phyloP scores from a whole-genome alignment of 2,113 vertebrate species.

The Neotragus pygmaeus region DNA sequence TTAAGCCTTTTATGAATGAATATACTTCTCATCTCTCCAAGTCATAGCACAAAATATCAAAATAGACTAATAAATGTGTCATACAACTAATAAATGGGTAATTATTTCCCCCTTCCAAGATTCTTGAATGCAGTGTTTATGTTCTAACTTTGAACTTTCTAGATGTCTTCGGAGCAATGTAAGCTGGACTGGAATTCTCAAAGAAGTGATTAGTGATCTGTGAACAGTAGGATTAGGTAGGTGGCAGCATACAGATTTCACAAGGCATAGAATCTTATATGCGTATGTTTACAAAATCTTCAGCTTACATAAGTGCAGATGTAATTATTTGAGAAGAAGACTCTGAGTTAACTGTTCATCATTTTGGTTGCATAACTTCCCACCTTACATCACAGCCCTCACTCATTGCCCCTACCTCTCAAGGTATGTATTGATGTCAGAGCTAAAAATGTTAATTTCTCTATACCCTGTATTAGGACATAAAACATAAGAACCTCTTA shows the following conservation, averaged over 20 bases:
- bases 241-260: not conserved
- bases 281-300: not conserved
- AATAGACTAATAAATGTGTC: not conserved
- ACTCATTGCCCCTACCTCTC: rapidly evolving
- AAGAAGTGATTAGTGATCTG: not conserved
- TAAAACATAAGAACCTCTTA: not conserved
- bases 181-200: not conserved
- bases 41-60: not conserved
- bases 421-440: not conserved
- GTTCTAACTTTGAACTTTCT: not conserved
- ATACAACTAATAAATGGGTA: not conserved
- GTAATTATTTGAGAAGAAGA: not conserved
- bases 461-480: not conserved
- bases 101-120: not conserved
- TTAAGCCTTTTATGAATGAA: not conserved
- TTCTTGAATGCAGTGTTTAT: not conserved
- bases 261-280: not conserved
- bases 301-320: not conserved
- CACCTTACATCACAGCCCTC: not conserved
- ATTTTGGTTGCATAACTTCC: not conserved
- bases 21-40: not conserved
- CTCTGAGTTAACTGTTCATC: not conserved
- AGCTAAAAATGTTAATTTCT: not conserved
- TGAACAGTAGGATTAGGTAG: not conserved
- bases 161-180: not conserved